phyloP scores from a whole-genome alignment of 53 echinoderm and acorn worm genomes.

The Arbacia lixula region DNA sequence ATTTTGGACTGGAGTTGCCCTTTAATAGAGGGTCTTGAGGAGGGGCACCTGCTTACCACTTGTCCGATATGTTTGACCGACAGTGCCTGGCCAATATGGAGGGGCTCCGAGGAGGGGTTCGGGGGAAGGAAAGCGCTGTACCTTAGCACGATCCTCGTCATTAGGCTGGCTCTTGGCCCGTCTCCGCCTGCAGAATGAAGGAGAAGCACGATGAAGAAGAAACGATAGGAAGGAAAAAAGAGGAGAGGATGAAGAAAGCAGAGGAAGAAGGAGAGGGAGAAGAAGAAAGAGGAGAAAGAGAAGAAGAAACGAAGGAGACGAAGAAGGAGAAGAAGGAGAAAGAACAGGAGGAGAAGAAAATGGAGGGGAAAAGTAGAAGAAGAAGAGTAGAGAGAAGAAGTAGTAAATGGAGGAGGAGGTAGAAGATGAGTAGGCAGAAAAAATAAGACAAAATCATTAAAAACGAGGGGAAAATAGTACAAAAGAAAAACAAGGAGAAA shows the following conservation, averaged over 20 bases:
- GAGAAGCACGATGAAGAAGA: too few species aligned
- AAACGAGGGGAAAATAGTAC: neutral
- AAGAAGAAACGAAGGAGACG: neutral
- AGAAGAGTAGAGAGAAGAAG: neutral
- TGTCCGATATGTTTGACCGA: too few species aligned
- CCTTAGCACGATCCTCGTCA: too few species aligned
- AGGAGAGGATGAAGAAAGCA: neutral
- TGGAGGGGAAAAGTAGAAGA: neutral
- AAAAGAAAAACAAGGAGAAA: neutral
- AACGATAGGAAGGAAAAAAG: neutral
- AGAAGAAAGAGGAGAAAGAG: neutral
- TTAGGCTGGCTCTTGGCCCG: too few species aligned
- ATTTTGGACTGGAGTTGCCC: too few species aligned
- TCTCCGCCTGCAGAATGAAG: too few species aligned
- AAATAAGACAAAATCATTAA: neutral
- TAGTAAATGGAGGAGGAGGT: neutral
- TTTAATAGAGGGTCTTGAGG: too few species aligned
- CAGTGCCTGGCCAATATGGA: too few species aligned
- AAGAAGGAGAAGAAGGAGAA: neutral
- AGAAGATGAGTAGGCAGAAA: neutral
- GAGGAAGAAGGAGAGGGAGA: neutral
- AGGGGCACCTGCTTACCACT: too few species aligned
- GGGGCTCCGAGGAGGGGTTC: too few species aligned
- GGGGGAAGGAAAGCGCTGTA: too few species aligned
- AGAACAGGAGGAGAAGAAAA: neutral